Base-by-base conservation (phyloP, 2,113 vertebrate species). In the Propithecus coquereli region DNA sequence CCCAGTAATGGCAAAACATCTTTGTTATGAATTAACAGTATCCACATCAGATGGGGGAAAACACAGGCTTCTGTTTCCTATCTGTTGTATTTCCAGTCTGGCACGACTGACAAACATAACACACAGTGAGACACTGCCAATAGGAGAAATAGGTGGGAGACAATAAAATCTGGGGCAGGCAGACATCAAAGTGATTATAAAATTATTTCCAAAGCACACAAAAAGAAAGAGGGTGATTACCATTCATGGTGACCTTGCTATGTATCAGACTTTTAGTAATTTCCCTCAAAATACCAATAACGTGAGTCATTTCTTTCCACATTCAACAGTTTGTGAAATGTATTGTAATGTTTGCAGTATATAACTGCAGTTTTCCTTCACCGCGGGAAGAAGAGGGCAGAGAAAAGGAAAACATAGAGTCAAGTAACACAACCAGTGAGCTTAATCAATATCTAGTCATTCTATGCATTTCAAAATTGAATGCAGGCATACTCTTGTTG, bases 21-120 rank as follows among this genome's bases (percentile, higher is more conserved):
- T 94, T 96, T 84, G 91, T 94, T 93, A 96, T 90, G 91, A 95
- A 97, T 96, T 93, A 97, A 93, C 25, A 43, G 37, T 63, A 83
- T 70, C 74, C 59, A 82, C 74, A 87, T 97, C 54, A 54, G 70
- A 84, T 94, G 63, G 45, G 45, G 63, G 8, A 7, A 11, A 30
- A 65, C 79, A 61, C 85, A 71, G 65, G 76, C 71, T 96, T 94
- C 91, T 97, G 84, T 85, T 97, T 87, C 83, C 8, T 95, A 87
- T 96, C 65, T 90, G 71, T 13, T 94, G 17, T 94, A 90, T 85
- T 85, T 94, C 47, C 34, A 94, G 45, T 86, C 81, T 94, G 79
- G 22, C 94, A 81, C 65, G 88, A 95, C 27, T 0, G 34, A 84
- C 70, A 92, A 94, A 81, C 34, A 71, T 71, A 84, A 94, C 94